Evolutionary conservation across 1,140 invertebrate species (phyloP), one percentile per base, ranked within the genome.

Genomic region (Drosophila jambulina): DNA sequence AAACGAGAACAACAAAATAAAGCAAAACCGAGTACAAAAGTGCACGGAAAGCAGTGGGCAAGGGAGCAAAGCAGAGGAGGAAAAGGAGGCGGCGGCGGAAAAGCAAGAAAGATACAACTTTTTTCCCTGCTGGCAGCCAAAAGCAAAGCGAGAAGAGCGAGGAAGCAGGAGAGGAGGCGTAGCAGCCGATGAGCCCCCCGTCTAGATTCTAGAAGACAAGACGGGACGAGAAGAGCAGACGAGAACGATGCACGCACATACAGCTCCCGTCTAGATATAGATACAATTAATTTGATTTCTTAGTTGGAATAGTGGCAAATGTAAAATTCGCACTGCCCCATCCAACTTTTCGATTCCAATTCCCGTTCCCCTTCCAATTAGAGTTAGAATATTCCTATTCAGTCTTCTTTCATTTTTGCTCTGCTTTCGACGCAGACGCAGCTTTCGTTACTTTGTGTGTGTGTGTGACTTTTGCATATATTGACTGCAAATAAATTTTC

Each of bases 401-500:
- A 5, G 38, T 46, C 58, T 68, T 74, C 51, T 40, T 67, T 38
- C 74, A 21, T 23, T 72, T 82, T 53, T 70, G 75, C 57, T 60
- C 69, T 62, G 58, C 54, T 53, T 74, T 53, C 49, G 74, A 83
- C 70, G 82, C 72, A 67, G 81, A 70, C 76, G 71, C 77, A 77
- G 77, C 82, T 80, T 80, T 80, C 57, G 46, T 63, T 51, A 51
- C 27, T 51, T 46, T 42, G n/a, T 53, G 25, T 65, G 75, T 64
- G 54, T 49, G 45, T 68, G 79, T 78, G 67, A 54, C 67, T 67
- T 85, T 81, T 86, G 82, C 82, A 86, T 86, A 82, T 88, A 85
- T 90, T 90, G 82, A 67, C 81, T 90, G 84, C 85, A 76, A 88
- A 90, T 85, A 85, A 77, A 75, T 90, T 90, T 90, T 81, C 78